phyloP scores from a whole-genome alignment of 2,797 vertebrate species.

The Myotis findleyi region DNA sequence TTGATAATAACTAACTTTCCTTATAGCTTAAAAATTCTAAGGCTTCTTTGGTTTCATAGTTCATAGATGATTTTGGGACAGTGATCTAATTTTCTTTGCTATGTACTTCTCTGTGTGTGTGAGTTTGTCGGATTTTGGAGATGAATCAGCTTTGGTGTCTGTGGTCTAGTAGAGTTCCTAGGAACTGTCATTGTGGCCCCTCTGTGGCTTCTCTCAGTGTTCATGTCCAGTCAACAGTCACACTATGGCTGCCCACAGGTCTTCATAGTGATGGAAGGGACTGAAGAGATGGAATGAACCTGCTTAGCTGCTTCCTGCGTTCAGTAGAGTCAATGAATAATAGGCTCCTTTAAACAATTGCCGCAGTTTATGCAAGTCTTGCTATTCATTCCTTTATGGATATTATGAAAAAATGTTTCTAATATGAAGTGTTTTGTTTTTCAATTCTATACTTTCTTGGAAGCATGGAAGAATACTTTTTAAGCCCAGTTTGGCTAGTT shows the following conservation, averaged over 20 bases:
- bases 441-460: not conserved
- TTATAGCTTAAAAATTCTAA: not conserved
- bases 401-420: not conserved
- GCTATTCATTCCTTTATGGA: not conserved
- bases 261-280: not conserved
- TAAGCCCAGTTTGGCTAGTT: not conserved
- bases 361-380: not conserved
- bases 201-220: not conserved
- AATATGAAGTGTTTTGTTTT: not conserved
- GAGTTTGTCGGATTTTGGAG: not conserved
- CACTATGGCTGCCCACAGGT: not conserved
- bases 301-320: not conserved
- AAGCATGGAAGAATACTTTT: not conserved
- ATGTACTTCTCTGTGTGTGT: not conserved
- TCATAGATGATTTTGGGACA: not conserved
- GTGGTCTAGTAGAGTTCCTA: not conserved
- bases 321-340: not conserved
- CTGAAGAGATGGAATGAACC: not conserved
- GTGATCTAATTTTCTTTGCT: not conserved
- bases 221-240: not conserved
- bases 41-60: not conserved
- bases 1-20: not conserved
- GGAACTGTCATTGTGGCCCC: not conserved
- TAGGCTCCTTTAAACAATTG: not conserved
- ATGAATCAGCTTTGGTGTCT: not conserved